A percentile compares a stretch with the other conserved stretches of the same genome.
These are phyloP conservation scores for Peromyscus melanophrys DNA, from an alignment of 2,797 vertebrate genomes.

Conservation along the genomic window DNA sequence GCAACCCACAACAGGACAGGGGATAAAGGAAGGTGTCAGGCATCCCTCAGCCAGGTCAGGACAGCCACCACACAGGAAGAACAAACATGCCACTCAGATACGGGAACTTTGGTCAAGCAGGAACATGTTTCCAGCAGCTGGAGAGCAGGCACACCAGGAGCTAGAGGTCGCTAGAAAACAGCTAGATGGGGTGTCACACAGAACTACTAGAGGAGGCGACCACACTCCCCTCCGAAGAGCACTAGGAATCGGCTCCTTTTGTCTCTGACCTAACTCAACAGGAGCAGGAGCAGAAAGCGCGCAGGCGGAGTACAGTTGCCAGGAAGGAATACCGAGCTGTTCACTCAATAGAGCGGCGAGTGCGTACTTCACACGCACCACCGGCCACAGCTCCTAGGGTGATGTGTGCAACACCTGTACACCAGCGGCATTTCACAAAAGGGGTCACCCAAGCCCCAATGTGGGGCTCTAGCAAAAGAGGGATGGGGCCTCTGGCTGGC, in stretches of 20 bases:
- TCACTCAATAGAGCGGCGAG: conserved; percentile 10
- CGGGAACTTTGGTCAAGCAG: conserved; percentile 92
- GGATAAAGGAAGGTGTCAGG: background rate
- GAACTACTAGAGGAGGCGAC: conserved; percentile 70
- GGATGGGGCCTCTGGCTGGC: background rate
- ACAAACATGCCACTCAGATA: conserved; percentile 90
- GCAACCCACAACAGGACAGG: conserved; percentile 39
- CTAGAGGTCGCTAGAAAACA: conserved; percentile 71
- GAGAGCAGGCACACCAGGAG: conserved; percentile 57
- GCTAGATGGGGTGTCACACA: conserved; percentile 65
- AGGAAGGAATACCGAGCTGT: conserved; percentile 74
- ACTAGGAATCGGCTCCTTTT: conserved; percentile 51
- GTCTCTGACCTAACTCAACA: conserved; percentile 76
- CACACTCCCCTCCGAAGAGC: conserved; percentile 55
- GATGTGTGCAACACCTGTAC: conserved; percentile 62
- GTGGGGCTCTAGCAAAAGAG: background rate
- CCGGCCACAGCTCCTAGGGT: conserved; percentile 45
- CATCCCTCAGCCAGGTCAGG: background rate
- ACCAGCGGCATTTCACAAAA: background rate
- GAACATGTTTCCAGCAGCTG: conserved; percentile 84
- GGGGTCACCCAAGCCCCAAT: background rate
- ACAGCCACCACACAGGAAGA: conserved; percentile 71
- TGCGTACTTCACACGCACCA: background rate
- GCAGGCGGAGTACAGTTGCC: conserved; percentile 63
- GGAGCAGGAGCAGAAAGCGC: conserved; percentile 69